Base-by-base conservation (phyloP, 2,888 invertebrate genomes). In the Nymphalis urticae region DNA sequence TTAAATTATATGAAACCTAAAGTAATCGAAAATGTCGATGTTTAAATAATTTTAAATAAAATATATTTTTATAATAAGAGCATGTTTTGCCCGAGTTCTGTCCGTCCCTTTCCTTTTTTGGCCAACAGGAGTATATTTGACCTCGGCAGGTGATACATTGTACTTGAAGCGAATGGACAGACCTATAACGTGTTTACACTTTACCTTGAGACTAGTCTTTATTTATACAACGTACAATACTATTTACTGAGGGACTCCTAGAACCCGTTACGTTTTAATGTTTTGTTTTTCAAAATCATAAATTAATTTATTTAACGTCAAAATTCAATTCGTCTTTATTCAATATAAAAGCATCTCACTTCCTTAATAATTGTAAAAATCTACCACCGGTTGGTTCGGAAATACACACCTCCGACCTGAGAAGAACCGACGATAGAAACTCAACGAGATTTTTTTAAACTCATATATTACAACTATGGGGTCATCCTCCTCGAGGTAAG, bases 141-240 rank as follows among this genome's bases (percentile, higher is more conserved):
- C 54, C 17, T 56, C 54, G 54, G 54, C 54, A 56, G 54, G 54
- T 56, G 54, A 27, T 32, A 32, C 27, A 56, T 27, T 56, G 27
- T 42, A 17, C 54, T 56, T 32, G 54, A 56, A 56, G 9, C 27
- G 54, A 27, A 56, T n/a, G 27, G 54, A 32, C 17, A 24, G 54
- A 17, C 54, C 8, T 16, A 51, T 51, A 51, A 19, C 19, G 51
- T 51, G n/a, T n/a, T 51, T 51, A 51, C 51, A 51, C 19, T 51
- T 10, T 19, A 21, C 51, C 42, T 42, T 42, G 42, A 42, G 42
- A 42, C 42, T 42, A 42, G 42, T 42, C 42, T 4, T 42, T 42
- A 42, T 42, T 42, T 42, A 42, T 42, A 42, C 42, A 42, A 42
- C 13, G 42, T 10, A 36, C 36, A 36, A 36, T 36, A 42, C 42